Conservation (phyloP, 2,888 invertebrate genomes). For the Ommatoiulus sabulosus region DNA sequence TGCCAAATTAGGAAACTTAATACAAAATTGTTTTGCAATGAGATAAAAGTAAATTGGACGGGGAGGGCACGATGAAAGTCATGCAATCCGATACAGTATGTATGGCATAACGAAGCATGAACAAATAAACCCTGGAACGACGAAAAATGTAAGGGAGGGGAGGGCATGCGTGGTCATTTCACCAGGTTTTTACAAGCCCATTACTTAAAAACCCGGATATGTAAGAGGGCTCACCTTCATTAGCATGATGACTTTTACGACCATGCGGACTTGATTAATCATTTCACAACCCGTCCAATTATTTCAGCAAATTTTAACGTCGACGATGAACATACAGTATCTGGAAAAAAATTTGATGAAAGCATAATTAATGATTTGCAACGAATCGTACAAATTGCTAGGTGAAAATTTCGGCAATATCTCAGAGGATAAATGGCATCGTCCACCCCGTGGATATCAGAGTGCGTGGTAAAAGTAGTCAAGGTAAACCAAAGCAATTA, state of each 20-base stretch:
- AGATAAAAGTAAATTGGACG: background rate
- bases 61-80: no score
- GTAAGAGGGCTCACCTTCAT: background rate
- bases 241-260: background rate
- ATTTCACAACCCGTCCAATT: background rate
- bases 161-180: background rate
- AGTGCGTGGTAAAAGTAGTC: no score
- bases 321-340: background rate
- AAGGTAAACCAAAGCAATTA: no score
- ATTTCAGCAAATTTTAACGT: background rate
- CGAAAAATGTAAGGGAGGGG: background rate
- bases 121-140: background rate
- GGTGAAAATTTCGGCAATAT: background rate
- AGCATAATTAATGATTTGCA: background rate
- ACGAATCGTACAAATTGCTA: background rate
- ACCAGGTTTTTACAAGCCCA: background rate
- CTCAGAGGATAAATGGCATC: no score
- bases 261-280: background rate
- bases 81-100: background rate
- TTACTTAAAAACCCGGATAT: background rate
- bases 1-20: background rate
- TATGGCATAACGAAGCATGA: background rate
- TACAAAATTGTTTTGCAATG: background rate
- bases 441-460: no score
- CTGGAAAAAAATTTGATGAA: background rate